Conservation (phyloP, 35 echinoderm and acorn worm species). For the Heliocidaris tuberculata region DNA sequence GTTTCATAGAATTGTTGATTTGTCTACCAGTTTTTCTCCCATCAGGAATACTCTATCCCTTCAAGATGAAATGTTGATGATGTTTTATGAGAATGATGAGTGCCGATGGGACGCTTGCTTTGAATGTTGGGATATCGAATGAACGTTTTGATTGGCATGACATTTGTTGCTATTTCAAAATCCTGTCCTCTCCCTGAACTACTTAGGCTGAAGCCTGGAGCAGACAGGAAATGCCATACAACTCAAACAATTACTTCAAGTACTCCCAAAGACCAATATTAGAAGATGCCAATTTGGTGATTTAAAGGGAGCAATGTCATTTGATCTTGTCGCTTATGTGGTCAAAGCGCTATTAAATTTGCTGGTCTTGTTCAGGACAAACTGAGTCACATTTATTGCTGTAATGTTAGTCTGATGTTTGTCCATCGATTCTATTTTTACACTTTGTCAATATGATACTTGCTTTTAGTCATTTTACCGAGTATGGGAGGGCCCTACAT, state of each 20-base stretch:
- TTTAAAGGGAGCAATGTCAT: constrained; percentile 7
- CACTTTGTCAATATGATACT: neutral
- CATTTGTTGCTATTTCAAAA: neutral
- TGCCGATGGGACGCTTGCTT: neutral
- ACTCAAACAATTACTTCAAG: constrained; percentile 4
- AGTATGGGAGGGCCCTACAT: neutral
- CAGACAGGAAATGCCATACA: neutral
- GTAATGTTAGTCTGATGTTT: neutral
- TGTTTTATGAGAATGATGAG: neutral
- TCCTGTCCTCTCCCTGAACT: neutral
- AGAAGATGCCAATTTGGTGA: constrained; percentile 1
- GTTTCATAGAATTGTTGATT: neutral
- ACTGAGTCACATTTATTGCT: neutral
- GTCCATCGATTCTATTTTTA: neutral
- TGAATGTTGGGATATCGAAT: neutral
- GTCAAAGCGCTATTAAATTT: neutral
- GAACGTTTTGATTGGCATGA: constrained; percentile 1
- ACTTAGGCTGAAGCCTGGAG: neutral
- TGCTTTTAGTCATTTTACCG: neutral
- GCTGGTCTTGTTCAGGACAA: neutral
- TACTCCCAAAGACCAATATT: constrained; percentile 2
- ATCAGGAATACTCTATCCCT: neutral
- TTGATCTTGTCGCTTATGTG: neutral
- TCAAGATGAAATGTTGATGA: neutral
- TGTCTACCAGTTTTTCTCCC: neutral